Conservation (phyloP, 2,797 vertebrate species). For the Trachurus trachurus region DNA sequence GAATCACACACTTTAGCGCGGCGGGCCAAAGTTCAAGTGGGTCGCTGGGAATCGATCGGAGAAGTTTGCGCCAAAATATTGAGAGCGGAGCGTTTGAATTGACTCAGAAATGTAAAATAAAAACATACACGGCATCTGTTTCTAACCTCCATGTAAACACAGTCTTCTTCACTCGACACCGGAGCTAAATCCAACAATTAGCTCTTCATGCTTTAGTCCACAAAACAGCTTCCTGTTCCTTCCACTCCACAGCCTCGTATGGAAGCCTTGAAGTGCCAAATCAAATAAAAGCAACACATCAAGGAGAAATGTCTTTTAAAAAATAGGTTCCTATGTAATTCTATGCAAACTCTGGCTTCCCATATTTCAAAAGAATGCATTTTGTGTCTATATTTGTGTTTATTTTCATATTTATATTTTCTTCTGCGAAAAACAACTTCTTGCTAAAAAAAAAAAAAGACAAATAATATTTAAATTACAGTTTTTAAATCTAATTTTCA, state of each 20-base stretch:
- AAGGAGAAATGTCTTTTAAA: not conserved
- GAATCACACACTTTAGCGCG: conserved; percentile 4
- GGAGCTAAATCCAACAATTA: conserved; percentile 19
- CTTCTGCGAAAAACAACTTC: too few relatives aligned
- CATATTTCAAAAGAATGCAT: too few relatives aligned
- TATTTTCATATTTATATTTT: too few relatives aligned
- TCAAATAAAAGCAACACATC: not conserved
- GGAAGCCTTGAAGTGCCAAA: conserved; percentile 29
- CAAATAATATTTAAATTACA: not conserved
- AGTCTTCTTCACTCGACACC: not conserved
- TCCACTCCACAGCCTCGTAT: not conserved
- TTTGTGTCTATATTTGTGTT: too few relatives aligned
- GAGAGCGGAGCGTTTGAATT: conserved; percentile 38
- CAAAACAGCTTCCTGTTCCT: conserved; percentile 1
- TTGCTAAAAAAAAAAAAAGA: not conserved
- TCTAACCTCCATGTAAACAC: not conserved
- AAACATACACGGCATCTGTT: not conserved
- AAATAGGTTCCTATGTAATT: not conserved
- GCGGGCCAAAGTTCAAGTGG: conserved; percentile 41
- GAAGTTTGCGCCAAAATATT: conserved; percentile 37
- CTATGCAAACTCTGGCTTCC: not conserved
- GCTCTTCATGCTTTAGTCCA: not conserved
- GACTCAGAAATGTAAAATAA: conserved; percentile 36
- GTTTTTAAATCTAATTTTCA: not conserved
- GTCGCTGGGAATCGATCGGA: conserved; percentile 57